phyloP scores from a whole-genome alignment of 2,888 invertebrate genomes.

The Antitype chi region DNA sequence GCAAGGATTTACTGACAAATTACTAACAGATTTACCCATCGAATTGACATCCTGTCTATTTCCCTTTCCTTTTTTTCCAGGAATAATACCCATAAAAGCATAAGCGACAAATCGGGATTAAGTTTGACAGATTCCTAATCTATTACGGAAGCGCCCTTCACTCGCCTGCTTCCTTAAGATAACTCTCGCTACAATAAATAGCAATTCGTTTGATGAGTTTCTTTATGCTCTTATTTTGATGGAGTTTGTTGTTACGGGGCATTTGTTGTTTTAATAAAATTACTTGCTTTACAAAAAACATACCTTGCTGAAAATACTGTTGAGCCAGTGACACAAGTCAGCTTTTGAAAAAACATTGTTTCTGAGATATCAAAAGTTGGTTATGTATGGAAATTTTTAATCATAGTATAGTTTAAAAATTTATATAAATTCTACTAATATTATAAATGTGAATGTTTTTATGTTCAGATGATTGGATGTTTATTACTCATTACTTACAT shows the following conservation, averaged over 20 bases:
- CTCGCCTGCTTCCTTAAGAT: conserved; percentile 47
- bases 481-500: too few relatives aligned
- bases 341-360: neutral
- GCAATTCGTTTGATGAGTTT: conserved; percentile 57
- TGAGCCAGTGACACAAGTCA: neutral
- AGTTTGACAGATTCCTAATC: conserved; percentile 56
- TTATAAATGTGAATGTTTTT: too few relatives aligned
- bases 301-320: neutral
- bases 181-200: conserved; percentile 46
- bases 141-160: conserved; percentile 35
- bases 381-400: neutral
- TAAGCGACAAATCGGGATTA: conserved; percentile 59
- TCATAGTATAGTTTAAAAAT: too few relatives aligned
- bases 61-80: conserved; percentile 4
- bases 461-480: too few relatives aligned
- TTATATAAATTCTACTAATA: too few relatives aligned
- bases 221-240: conserved; percentile 32
- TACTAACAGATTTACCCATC: neutral
- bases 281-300: neutral
- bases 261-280: conserved; percentile 14
- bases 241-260: conserved; percentile 6
- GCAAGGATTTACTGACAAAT: neutral
- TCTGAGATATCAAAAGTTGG: neutral
- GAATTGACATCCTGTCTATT: neutral
- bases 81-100: conserved; percentile 34